phyloP scores from a whole-genome alignment of 2,888 invertebrate genomes.

The Drosophila multiciliata region DNA sequence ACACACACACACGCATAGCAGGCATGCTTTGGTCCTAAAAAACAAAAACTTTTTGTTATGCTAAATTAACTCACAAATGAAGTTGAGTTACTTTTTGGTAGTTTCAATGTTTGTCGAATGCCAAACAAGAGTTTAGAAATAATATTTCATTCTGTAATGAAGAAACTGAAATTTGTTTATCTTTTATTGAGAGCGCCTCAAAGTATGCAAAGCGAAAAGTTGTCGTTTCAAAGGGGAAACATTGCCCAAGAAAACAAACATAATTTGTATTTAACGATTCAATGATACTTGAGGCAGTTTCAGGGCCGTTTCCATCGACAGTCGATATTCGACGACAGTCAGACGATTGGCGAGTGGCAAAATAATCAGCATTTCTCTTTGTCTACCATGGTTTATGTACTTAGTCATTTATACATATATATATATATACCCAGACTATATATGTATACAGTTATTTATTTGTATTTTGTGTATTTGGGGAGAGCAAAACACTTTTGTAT shows the following conservation, averaged over 20 bases:
- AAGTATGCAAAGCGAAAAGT: constrained; percentile 29
- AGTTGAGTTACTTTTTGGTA: constrained; percentile 33
- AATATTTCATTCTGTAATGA: constrained; percentile 6
- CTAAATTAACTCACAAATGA: constrained; percentile 51
- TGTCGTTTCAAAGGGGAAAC: constrained; percentile 35
- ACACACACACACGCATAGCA: constrained; percentile 6
- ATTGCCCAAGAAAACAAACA: constrained; percentile 33
- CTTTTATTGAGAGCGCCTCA: constrained; percentile 3
- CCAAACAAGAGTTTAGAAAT: constrained; percentile 23
- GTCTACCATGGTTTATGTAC: constrained; percentile 28
- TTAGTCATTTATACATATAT: not conserved
- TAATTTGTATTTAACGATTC: constrained; percentile 62
- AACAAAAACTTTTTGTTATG: constrained; percentile 29
- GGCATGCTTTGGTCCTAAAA: not conserved
- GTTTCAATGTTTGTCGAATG: constrained; percentile 4
- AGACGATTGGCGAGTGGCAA: constrained; percentile 28
- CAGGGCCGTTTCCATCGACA: not conserved
- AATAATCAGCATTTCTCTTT: constrained; percentile 67
- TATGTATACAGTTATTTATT: constrained; percentile 22
- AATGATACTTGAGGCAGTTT: constrained; percentile 36
- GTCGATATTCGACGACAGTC: constrained; percentile 12
- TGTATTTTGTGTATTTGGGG: constrained; percentile 34
- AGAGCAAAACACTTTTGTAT: constrained; percentile 48
- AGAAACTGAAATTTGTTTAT: not conserved
- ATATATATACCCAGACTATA: not conserved